These are phyloP conservation scores for Tipula vernalis DNA, from an alignment of 2,888 invertebrate species.

Conservation along the genomic window DNA sequence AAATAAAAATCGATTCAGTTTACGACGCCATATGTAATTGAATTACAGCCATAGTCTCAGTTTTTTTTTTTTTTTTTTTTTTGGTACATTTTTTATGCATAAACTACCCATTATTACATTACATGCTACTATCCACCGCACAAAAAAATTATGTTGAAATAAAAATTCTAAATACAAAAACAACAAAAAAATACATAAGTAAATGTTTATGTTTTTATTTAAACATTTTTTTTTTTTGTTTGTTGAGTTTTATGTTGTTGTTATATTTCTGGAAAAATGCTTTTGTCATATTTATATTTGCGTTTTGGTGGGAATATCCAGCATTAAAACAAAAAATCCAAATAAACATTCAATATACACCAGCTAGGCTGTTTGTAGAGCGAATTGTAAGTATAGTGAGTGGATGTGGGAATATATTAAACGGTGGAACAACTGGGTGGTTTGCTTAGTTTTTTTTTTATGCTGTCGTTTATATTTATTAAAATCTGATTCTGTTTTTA, in stretches of 20 bases:
- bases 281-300: constrained; percentile 4
- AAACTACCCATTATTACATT: neutral
- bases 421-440: neutral
- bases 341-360: neutral
- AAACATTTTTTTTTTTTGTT: no score
- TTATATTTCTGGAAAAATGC: neutral
- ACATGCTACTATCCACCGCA: neutral
- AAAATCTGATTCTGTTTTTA: neutral
- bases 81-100: neutral
- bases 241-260: neutral
- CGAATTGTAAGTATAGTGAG: neutral
- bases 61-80: neutral
- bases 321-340: neutral
- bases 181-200: neutral
- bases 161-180: neutral
- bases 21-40: neutral
- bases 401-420: neutral
- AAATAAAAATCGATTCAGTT: neutral
- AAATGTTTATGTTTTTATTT: constrained; percentile 1
- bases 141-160: neutral
- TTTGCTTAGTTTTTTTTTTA: neutral
- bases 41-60: neutral
- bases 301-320: neutral
- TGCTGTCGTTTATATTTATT: neutral
- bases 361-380: neutral